A percentile compares a stretch with the other conserved stretches of the same genome.
These are phyloP conservation scores for Urocitellus parryii DNA, from an alignment of 2,113 vertebrate genomes.

Conservation along the genomic window DNA sequence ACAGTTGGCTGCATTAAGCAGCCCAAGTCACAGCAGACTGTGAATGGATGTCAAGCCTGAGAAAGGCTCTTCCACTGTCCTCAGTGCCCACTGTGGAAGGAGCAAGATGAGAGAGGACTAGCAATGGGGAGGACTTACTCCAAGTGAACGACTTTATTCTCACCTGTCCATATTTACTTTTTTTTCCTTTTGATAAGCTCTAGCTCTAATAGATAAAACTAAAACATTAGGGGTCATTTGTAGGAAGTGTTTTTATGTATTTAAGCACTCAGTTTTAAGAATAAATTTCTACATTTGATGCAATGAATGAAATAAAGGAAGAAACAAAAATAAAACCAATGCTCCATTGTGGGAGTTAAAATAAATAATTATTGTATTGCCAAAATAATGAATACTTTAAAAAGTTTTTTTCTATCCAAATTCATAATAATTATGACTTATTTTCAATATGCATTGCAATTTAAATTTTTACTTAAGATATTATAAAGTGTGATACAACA, in stretches of 20 bases:
- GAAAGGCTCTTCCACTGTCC: not conserved
- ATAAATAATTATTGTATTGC: not conserved
- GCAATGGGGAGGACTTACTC: not conserved
- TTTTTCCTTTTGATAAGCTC: not conserved
- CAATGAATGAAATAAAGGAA: not conserved
- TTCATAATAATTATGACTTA: not conserved
- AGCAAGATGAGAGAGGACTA: not conserved
- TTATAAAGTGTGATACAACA: not conserved
- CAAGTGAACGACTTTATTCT: not conserved
- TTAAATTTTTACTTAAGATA: not conserved
- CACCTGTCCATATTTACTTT: not conserved
- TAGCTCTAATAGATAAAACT: not conserved
- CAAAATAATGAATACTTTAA: not conserved
- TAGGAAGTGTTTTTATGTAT: not conserved
- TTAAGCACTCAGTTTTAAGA: not conserved
- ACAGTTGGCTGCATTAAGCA: not conserved
- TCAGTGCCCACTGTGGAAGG: not conserved
- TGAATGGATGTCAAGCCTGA: not conserved
- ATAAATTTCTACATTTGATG: not conserved
- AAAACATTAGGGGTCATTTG: not conserved
- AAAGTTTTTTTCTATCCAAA: not conserved
- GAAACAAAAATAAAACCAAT: not conserved
- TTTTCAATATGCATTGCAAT: not conserved
- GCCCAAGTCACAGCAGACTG: not conserved
- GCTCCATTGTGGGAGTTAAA: not conserved